These are phyloP conservation scores for Carterocephalus palaemon DNA, from an alignment of 2,888 invertebrate genomes.

Conservation along the genomic window DNA sequence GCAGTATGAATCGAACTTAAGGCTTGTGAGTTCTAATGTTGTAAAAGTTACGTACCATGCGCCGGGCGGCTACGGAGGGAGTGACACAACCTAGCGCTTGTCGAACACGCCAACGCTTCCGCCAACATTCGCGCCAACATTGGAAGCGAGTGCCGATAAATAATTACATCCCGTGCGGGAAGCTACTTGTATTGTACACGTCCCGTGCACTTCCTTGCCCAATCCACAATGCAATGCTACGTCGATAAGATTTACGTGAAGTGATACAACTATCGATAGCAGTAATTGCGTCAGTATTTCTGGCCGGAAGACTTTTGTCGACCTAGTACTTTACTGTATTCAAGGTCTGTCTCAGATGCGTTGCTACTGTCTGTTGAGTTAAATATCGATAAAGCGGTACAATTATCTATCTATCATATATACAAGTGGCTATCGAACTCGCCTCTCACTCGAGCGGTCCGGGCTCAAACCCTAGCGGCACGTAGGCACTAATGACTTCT, in stretches of 20 bases:
- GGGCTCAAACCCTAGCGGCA: no score
- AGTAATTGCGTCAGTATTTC: constrained; percentile 2
- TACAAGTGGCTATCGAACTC: no score
- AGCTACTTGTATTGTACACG: constrained; percentile 15
- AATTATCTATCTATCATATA: no score
- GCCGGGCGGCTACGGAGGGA: constrained; percentile 56
- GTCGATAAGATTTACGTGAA: neutral
- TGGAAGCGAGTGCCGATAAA: constrained; percentile 27
- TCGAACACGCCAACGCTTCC: constrained; percentile 35
- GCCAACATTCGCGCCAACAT: constrained; percentile 13
- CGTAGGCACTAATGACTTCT: no score
- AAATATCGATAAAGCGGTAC: no score
- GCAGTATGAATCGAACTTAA: constrained; percentile 17
- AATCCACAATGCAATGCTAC: constrained; percentile 14
- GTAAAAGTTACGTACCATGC: constrained; percentile 47
- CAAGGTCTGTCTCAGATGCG: no score
- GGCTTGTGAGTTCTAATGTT: constrained; percentile 13
- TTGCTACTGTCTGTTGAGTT: no score
- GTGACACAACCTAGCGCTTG: constrained; percentile 47
- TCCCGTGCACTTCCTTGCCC: constrained; percentile 16
- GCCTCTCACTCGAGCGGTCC: no score
- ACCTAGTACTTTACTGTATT: no score
- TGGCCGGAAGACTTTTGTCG: no score
- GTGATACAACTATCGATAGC: constrained; percentile 3
- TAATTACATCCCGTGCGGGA: constrained; percentile 18